Evolutionary conservation across 2,113 vertebrate species (phyloP), one percentile per base, ranked within the genome.

Genomic region (Henicopernis longicauda): DNA sequence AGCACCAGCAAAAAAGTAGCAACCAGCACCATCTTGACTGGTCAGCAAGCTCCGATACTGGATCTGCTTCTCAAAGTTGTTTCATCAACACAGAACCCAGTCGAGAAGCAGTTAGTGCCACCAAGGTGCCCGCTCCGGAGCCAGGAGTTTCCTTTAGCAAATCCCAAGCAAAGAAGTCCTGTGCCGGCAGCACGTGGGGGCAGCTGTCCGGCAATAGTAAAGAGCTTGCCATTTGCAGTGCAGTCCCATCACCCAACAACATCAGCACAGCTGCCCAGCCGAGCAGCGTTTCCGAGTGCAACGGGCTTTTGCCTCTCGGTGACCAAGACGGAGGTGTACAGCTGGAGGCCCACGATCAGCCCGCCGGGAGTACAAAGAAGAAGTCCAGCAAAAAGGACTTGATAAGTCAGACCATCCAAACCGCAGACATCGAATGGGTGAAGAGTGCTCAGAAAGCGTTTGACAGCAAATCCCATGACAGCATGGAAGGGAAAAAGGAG

Each of bases 311-410:
- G 40, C 80, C 97, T 52, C 98, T 98, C 50, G 91, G 97, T 49
- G 98, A 98, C 78, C 99, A 98, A 96, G 99, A 99, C 3, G 98
- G 98, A 57, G 98, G 97, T 59, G 97, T 98, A 67, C 95, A 98
- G 65, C 98, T 98, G 96, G 99, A 99, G 71, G 95, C 98, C 94
- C 97, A 98, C 1, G 99, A 99, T 73, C 99, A 99, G 94, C 98
- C 98, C 36, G 38, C 97, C 65, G 98, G 98, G 47, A 98, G 98
- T 95, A 98, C 98, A 77, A 99, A 99, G 98, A 99, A 99, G 96
- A 99, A 99, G 96, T 99, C 99, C 77, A 98, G 98, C 95, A 99
- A 99, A 96, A 99, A 99, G 95, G 99, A 99, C 71, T 97, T 98
- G 90, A 97, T 98, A 83, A 98, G 95, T 97, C 98, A 99, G 78